Percentiles rank a stretch among this genome's conserved stretches.
These are phyloP conservation scores for Dicroscelio sp. DNA, from an alignment of 2,888 invertebrate species.

Conservation along the genomic window DNA sequence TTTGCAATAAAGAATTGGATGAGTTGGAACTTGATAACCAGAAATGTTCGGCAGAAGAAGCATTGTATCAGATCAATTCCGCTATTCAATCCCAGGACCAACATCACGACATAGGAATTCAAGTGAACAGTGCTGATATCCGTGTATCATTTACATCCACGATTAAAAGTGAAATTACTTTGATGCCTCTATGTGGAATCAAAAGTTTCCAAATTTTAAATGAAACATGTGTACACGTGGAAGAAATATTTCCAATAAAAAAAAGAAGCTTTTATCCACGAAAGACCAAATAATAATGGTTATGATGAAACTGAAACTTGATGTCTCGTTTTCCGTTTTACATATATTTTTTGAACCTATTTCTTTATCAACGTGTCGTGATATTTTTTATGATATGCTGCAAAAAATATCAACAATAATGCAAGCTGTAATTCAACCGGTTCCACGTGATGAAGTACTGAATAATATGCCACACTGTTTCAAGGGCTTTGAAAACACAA, in stretches of 20 bases:
- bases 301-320: constrained; percentile 24
- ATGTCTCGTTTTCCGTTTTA: background rate
- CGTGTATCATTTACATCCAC: background rate
- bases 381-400: constrained; percentile 21
- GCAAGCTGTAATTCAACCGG: background rate
- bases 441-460: constrained; percentile 19
- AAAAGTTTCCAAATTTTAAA: constrained; percentile 31
- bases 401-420: constrained; percentile 16
- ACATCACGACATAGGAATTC: constrained; percentile 12
- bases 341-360: background rate
- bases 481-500: constrained; percentile 15
- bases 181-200: constrained; percentile 24
- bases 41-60: background rate
- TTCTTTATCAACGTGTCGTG: background rate
- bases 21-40: background rate
- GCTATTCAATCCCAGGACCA: background rate
- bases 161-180: constrained; percentile 35
- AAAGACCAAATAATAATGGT: constrained; percentile 31
- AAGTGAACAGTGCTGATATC: constrained; percentile 6
- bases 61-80: background rate
- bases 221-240: background rate
- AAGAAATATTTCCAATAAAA: constrained; percentile 37
- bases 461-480: constrained; percentile 41
- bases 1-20: background rate
- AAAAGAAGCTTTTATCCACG: constrained; percentile 24